Evolutionary conservation across 1,140 invertebrate species (phyloP).

Genomic region (Saccostrea cuccullata): DNA sequence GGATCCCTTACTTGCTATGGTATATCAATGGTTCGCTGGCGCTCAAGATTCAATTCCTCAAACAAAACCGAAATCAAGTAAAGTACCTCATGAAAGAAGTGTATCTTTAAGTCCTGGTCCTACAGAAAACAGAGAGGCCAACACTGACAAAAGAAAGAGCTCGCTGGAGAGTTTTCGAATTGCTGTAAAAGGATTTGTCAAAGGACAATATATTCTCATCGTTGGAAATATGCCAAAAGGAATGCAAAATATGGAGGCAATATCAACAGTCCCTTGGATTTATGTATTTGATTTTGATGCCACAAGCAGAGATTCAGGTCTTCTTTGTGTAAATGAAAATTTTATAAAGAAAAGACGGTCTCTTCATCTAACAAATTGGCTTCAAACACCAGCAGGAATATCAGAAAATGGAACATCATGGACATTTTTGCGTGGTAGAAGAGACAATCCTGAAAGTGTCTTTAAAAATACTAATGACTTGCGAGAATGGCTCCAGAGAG

Average conservation of each 20-base stretch:
- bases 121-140: not conserved
- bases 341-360: conserved; percentile 49
- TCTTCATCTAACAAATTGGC: conserved; percentile 60
- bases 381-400: conserved; percentile 45
- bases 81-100: not conserved
- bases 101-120: not conserved
- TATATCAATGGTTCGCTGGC: conserved; percentile 38
- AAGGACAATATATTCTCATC: conserved; percentile 37
- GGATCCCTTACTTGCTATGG: conserved; percentile 1
- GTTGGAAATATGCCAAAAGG: conserved; percentile 31
- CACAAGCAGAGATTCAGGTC: conserved; percentile 54
- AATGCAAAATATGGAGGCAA: conserved; percentile 44
- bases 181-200: not conserved
- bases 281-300: conserved; percentile 65
- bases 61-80: not conserved
- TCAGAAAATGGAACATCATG: conserved; percentile 62
- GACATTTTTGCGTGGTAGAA: conserved; percentile 60
- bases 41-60: not conserved
- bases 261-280: conserved; percentile 61
- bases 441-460: conserved; percentile 57
- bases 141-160: not conserved
- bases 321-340: conserved; percentile 56
- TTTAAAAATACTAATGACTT: conserved; percentile 20
- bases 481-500: conserved; percentile 56
- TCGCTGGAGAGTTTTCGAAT: not conserved